Base-by-base conservation (phyloP, 2,113 vertebrate species). In the Salminus brasiliensis region DNA sequence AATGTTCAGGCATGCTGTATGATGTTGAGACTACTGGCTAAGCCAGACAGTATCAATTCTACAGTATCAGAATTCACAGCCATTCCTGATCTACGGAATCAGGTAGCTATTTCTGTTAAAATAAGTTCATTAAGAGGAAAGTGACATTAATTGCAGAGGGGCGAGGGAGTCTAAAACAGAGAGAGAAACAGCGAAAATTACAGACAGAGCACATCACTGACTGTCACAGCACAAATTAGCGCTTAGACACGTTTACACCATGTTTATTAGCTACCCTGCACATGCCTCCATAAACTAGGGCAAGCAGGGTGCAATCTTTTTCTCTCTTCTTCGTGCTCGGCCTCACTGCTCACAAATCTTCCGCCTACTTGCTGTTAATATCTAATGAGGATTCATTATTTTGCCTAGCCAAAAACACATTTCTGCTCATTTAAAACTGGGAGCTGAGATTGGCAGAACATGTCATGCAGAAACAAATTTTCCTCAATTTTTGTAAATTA, bases 81-180 rank as follows among this genome's bases (percentile, higher is more conserved):
- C 3, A 25, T 25, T 55, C 29, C 5, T 74, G 57, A 39, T 55
- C 34, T 25, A 74, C n/a, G 25, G 4, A 72, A 66, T 30, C n/a
- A 76, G 45, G 18, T 13, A 43, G 59, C 5, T 15, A 43, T 47
- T 77, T 77, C n/a, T 67, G 67, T 53, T 63, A 16, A 8, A 32
- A 74, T 84, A 62, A 82, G 21, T 70, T 55, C 4, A 12, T 77
- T 34, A 77, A 84, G 39, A 76, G 63, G 49, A 41, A 87, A 84
- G 87, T 79, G 11, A 70, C 72, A 74, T 86, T 88, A 85, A 86
- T 77, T 27, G 34, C 75, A 74, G 69, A 55, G 82, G 57, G 39
- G 66, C 83, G 43, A 72, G 10, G 47, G 23, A 34, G 39, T 66
- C 53, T 78, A 16, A 57, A 25, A 59, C 62, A 79, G 60, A 8